Conservation (phyloP, 2,888 invertebrate genomes). For the Mycalesis mineus region DNA sequence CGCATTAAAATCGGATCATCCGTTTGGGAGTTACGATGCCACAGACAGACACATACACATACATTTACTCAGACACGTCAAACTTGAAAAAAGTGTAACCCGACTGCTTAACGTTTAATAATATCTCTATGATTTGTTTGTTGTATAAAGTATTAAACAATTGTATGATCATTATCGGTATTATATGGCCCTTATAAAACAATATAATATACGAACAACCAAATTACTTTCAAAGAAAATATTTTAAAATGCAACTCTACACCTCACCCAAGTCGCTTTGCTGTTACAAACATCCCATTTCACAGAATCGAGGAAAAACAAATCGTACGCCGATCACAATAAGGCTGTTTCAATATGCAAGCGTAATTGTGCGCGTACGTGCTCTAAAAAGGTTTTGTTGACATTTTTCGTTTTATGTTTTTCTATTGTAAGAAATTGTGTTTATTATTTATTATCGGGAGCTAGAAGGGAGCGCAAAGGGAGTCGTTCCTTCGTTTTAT, state of each 20-base stretch:
- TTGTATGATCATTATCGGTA: background rate
- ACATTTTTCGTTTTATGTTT: constrained; percentile 56
- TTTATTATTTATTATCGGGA: constrained; percentile 39
- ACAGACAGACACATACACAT: no score
- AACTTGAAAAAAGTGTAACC: no score
- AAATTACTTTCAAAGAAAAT: constrained; percentile 52
- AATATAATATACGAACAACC: constrained; percentile 37
- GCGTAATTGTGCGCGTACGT: constrained; percentile 23
- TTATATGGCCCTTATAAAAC: constrained; percentile 2
- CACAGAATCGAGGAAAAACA: constrained; percentile 1
- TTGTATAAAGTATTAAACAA: no score
- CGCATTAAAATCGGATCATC: no score
- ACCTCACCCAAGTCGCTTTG: constrained; percentile 20
- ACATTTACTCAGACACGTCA: no score
- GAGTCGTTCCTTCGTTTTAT: constrained; percentile 32
- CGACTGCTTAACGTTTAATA: no score
- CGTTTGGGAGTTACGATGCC: no score
- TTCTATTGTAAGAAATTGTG: constrained; percentile 52
- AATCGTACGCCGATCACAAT: background rate
- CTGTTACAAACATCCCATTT: background rate
- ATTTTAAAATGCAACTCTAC: constrained; percentile 39
- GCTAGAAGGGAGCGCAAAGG: constrained; percentile 23
- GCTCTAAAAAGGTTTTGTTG: constrained; percentile 44
- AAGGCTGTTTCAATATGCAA: background rate
- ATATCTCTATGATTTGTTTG: no score